Evolutionary conservation across 1,140 invertebrate genomes (phyloP), one percentile per base, ranked within the genome.

Genomic region (Hypothenemus hampei): DNA sequence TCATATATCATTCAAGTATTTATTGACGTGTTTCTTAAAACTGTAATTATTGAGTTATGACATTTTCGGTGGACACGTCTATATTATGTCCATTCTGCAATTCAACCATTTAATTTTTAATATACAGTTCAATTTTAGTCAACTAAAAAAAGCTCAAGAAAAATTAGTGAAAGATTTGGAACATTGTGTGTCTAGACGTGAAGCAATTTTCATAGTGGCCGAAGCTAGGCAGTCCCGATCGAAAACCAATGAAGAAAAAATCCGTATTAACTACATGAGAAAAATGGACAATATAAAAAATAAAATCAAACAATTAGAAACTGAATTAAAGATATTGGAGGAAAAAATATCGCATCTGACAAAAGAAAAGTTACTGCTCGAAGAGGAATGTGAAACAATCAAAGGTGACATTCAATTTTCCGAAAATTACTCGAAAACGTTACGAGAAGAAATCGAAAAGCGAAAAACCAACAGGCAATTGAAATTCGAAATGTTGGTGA

Each of bases 141-240:
- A 90, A 62, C 69, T 91, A 1, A 79, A 76, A 39, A 83, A 83
- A 50, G 83, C 80, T 0, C 83, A 87, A 55, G 84, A 88, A 57
- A 88, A 84, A 67, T 69, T 91, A 10, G 78, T 87, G 3, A 75
- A 79, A 22, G 88, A 91, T 65, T 74, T 91, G 69, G 85, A 89
- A 35, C 75, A 83, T 61, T 86, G 85, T 61, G 78, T 91, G 10
- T 78, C 78, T 13, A 77, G 84, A 57, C 75, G 88, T 33, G 86
- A 87, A 36, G 72, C 77, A 41, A 84, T 87, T 40, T 73, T 83
- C 39, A 75, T 80, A 19, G 68, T 70, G 49, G 78, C 81, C 2
- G 73, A 77, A 24, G 75, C 77, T 1, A 77, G 77, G 43, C 75
- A 83, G 46, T 80, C 79, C 39, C 71, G 70, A 6, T 60, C 65